These are phyloP conservation scores for Neostethus bicornis DNA, from an alignment of 2,797 vertebrate species.

Conservation along the genomic window DNA sequence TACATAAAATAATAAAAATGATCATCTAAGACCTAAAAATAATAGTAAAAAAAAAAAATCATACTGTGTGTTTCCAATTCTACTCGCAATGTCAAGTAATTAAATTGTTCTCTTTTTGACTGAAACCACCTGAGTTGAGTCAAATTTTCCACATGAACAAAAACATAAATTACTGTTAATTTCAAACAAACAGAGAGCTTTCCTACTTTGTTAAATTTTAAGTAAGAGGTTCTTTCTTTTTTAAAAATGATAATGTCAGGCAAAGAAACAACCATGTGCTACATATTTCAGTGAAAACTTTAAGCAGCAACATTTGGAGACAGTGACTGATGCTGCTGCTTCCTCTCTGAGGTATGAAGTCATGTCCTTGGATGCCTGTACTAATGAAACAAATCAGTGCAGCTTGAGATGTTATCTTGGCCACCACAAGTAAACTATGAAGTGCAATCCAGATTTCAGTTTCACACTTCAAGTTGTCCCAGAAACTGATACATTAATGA, in stretches of 20 bases:
- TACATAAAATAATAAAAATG: too few relatives aligned
- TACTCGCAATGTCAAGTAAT: neutral
- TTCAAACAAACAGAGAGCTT: neutral
- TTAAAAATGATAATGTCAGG: neutral
- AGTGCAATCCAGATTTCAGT: conserved; percentile 15
- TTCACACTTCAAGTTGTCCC: conserved; percentile 9
- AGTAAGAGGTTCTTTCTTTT: neutral
- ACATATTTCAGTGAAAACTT: neutral
- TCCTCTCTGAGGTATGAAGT: conserved; percentile 48
- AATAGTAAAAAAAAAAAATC: neutral
- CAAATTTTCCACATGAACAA: neutral
- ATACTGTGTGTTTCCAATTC: too few relatives aligned
- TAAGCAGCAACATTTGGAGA: conserved; percentile 31
- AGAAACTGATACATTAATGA: conserved; percentile 7
- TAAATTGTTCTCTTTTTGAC: neutral
- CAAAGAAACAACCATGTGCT: conserved; percentile 2
- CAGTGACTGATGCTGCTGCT: conserved; percentile 53
- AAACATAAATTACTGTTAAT: neutral
- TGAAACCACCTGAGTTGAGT: neutral
- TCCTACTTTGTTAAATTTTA: neutral
- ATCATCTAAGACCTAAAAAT: too few relatives aligned
- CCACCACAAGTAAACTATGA: conserved; percentile 46
- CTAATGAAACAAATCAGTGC: conserved; percentile 64
- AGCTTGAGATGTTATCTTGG: conserved; percentile 42
- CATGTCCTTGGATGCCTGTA: conserved; percentile 52